phyloP scores from a whole-genome alignment of 2,888 invertebrate genomes.

The Melanostoma mellinum region DNA sequence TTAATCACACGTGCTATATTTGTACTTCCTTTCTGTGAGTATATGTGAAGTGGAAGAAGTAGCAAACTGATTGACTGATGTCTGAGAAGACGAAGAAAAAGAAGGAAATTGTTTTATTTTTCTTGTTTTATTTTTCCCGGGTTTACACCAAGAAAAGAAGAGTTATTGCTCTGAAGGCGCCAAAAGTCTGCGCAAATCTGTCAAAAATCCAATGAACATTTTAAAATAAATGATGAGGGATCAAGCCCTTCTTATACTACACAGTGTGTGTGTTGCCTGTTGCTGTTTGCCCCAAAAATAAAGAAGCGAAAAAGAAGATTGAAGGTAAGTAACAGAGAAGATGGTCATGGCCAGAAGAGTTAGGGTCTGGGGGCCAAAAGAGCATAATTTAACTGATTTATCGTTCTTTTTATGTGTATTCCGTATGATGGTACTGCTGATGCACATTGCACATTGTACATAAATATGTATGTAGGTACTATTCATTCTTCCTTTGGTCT shows the following conservation, averaged over 20 bases:
- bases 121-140: slow-evolving; percentile 2
- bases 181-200: slow-evolving; percentile 77
- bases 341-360: slow-evolving; percentile 23
- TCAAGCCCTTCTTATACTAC: slow-evolving; percentile 40
- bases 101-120: neutral
- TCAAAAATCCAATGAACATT: slow-evolving; percentile 75
- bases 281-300: neutral
- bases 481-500: slow-evolving; percentile 10
- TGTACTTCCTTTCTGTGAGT: slow-evolving; percentile 19
- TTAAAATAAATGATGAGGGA: slow-evolving; percentile 66
- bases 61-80: slow-evolving; percentile 58
- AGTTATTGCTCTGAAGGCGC: slow-evolving; percentile 76
- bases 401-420: slow-evolving; percentile 49
- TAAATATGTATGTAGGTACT: slow-evolving; percentile 29
- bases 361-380: slow-evolving; percentile 51
- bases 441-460: slow-evolving; percentile 19
- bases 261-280: slow-evolving; percentile 19
- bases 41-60: slow-evolving; percentile 14
- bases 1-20: too few species aligned
- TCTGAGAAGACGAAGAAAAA: slow-evolving; percentile 28
- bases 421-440: slow-evolving; percentile 14
- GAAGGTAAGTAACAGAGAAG: slow-evolving; percentile 38
- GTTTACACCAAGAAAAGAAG: slow-evolving; percentile 58
- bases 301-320: neutral
- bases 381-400: slow-evolving; percentile 69